These are phyloP conservation scores for Mus caroli DNA, from an alignment of 2,797 vertebrate species.

Conservation along the genomic window DNA sequence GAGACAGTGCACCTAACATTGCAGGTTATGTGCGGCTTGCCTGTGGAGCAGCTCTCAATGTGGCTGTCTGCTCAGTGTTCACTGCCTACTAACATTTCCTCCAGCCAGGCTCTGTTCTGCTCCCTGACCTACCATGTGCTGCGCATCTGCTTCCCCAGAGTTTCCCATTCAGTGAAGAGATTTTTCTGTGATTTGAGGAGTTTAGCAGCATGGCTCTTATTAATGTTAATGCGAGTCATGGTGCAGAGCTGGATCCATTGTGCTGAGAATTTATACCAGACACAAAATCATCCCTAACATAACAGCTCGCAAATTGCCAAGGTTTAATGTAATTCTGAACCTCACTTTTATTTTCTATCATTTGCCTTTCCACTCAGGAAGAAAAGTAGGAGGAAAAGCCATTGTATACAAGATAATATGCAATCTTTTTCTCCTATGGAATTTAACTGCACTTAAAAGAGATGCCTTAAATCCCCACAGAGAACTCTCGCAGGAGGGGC, in stretches of 20 bases:
- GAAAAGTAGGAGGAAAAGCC: slow-evolving; percentile 65
- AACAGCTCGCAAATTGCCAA: slow-evolving; percentile 72
- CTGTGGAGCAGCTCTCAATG: background rate
- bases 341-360: slow-evolving; percentile 76
- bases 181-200: slow-evolving; percentile 55
- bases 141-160: background rate
- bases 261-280: slow-evolving; percentile 64
- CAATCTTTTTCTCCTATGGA: slow-evolving; percentile 61
- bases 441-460: slow-evolving; percentile 75
- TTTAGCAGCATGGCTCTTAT: slow-evolving; percentile 61
- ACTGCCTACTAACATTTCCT: background rate
- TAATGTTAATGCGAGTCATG: slow-evolving; percentile 54
- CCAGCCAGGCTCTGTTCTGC: background rate
- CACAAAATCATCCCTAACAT: slow-evolving; percentile 69
- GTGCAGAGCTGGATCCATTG: slow-evolving; percentile 60
- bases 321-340: slow-evolving; percentile 77
- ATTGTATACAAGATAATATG: slow-evolving; percentile 62
- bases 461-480: slow-evolving; percentile 23
- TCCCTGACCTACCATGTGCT: background rate
- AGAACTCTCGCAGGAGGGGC: background rate
- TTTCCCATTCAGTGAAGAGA: slow-evolving; percentile 12
- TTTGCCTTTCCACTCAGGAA: slow-evolving; percentile 72
- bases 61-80: background rate
- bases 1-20: too few species aligned
- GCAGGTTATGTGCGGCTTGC: background rate